A percentile compares a stretch with the other conserved stretches of the same genome.
phyloP scores from a whole-genome alignment of 2,797 vertebrate species.

The Yasuhikotakia modesta region DNA sequence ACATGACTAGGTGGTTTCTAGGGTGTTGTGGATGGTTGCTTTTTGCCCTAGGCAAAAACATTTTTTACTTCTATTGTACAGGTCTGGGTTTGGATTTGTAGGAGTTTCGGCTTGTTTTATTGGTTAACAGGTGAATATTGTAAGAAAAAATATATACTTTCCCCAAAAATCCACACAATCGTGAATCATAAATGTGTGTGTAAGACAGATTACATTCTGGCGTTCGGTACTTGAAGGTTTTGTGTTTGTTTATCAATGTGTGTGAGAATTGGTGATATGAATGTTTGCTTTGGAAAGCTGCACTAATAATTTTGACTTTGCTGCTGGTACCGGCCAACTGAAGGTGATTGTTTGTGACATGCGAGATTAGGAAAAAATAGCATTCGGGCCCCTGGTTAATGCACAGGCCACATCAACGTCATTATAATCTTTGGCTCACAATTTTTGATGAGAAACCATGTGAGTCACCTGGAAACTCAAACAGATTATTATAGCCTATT shows the following conservation, averaged over 20 bases:
- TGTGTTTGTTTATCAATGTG: not conserved
- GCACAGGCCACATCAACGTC: slow-evolving; percentile 1
- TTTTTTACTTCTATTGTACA: no score
- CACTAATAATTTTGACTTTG: slow-evolving; percentile 21
- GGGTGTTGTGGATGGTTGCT: not conserved
- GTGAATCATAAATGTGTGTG: no score
- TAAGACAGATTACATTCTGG: not conserved
- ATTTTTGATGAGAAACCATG: not conserved
- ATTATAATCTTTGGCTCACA: slow-evolving; percentile 7
- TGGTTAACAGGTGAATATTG: no score
- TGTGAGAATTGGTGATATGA: not conserved
- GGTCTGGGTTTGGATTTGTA: no score
- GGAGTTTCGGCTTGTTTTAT: no score
- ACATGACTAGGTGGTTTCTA: not conserved
- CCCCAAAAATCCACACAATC: no score
- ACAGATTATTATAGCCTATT: slow-evolving; percentile 13
- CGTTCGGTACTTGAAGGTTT: not conserved
- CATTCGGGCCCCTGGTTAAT: slow-evolving; percentile 30
- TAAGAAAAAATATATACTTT: no score
- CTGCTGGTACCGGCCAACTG: slow-evolving; percentile 16
- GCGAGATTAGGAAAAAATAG: not conserved
- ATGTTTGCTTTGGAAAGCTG: not conserved
- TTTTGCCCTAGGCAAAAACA: no score
- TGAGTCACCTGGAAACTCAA: not conserved
- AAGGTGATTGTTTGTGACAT: slow-evolving; percentile 37